Evolutionary conservation across 2,797 vertebrate genomes (phyloP), one percentile per base, ranked within the genome.

Genomic region (Schizopygopsis malacanthus): DNA sequence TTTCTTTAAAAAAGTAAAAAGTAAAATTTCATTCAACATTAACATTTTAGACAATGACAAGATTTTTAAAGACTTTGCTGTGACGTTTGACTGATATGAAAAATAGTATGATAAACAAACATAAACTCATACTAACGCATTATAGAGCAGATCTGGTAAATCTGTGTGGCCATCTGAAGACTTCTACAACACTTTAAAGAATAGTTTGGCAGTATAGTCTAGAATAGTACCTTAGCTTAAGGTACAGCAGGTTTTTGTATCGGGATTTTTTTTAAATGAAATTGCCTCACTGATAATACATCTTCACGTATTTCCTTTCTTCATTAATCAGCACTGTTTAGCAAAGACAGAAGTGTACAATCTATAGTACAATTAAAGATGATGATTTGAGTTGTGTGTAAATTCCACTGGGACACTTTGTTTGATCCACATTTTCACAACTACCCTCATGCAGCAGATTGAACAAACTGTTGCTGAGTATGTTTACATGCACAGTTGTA

Each of bases 401-500:
- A 33, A 33, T 50, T 76, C 8, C 77, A 79, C 2, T 65, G 0
- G 1, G 71, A 67, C 22, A 69, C 59, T 39, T 65, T 52, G 82
- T 83, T 52, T 22, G 5, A 52, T 50, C 13, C 6, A 25, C 82
- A 39, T 76, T 65, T 52, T 39, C 61, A 77, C 20, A 41, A 39
- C 16, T 33, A 54, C 39, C n/a, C 37, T 61, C 72, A 77, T 67
- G 33, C 73, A 77, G 56, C 28, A 67, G 45, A 84, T 18, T 77
- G 45, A 76, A 65, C 9, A 67, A 56, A 84, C 50, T 39, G 73
- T 65, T 33, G 18, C 79, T 37, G 12, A 37, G 28, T 65, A 65
- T 80, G 79, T 80, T 67, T 50, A 80, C 39, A 45, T 20, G 15
- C 8, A 79, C 56, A 45, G 56, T 79, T 45, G 43, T 79, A 63